Evolutionary conservation across 1,140 invertebrate species (phyloP), one percentile per base, ranked within the genome.

Genomic region (Akabosia matsudoensis): DNA sequence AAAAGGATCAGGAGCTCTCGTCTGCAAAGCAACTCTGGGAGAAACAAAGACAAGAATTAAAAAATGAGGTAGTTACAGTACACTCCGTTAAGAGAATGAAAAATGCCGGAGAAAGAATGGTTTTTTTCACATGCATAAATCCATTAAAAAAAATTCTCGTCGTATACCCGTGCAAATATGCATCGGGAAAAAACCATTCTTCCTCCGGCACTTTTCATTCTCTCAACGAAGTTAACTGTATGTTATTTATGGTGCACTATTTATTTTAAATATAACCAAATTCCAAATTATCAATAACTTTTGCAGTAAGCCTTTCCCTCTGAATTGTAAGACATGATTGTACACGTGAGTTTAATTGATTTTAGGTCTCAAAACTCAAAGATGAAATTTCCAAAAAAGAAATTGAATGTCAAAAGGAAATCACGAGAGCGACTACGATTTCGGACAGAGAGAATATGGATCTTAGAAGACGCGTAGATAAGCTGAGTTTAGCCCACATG

Each of bases 331-430:
- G 28, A n/a, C n/a, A n/a, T n/a, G n/a, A n/a, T n/a, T 51, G 22
- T 28, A 14, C 70, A 16, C 0, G n/a, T 76, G n/a, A 24, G 16
- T 18, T 18, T 13, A 51, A 51, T 33, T 71, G 70, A 64, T 84
- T 85, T 1, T 79, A 90, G 88, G 86, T 90, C 76, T 84, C 85
- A 18, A 85, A 84, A 72, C 83, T 90, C 52, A 87, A 88, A 82
- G 83, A 86, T 75, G 86, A 85, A 52, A 80, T 90, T 34, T 84
- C 85, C 34, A 85, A 87, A 18, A 88, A 87, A 82, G 88, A 89
- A 37, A 83, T 85, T 26, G 83, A 87, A 74, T 87, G 87, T 77
- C 86, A 88, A 77, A 85, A 86, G 52, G 89, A 90, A 83, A 84
- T 89, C 80, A 84, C 88, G 34, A 85, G 84, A 26, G 81, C 83